Evolutionary conservation across 2,888 invertebrate genomes (phyloP).

Genomic region (Chrysodeixis includens): DNA sequence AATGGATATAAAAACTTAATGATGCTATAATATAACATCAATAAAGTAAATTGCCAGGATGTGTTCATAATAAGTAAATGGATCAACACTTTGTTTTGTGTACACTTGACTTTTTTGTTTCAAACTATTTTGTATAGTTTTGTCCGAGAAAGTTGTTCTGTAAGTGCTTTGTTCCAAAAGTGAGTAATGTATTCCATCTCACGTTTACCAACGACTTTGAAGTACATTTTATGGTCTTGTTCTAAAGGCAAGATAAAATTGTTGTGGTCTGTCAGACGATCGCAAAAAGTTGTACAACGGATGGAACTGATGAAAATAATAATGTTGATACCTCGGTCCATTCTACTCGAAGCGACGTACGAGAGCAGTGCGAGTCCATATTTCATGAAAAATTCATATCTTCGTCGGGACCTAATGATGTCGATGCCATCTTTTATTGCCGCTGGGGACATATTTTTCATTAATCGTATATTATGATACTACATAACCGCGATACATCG

Average conservation of each 20-base stretch:
- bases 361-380: conserved; percentile 77
- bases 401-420: conserved; percentile 83
- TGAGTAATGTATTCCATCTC: conserved; percentile 71
- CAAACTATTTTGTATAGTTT: conserved; percentile 36
- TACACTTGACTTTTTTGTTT: conserved; percentile 59
- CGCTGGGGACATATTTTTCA: conserved; percentile 82
- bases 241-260: conserved; percentile 75
- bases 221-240: conserved; percentile 73
- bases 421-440: conserved; percentile 85
- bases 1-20: conserved; percentile 85
- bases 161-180: conserved; percentile 57
- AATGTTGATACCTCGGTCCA: conserved; percentile 69
- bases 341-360: conserved; percentile 72
- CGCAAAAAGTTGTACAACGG: conserved; percentile 75
- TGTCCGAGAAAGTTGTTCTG: conserved; percentile 37
- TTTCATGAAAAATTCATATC: conserved; percentile 89
- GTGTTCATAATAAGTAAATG: conserved; percentile 80
- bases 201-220: conserved; percentile 67
- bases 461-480: conserved; percentile 80
- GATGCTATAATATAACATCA: conserved; percentile 84
- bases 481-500: conserved; percentile 62
- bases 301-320: conserved; percentile 78
- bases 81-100: conserved; percentile 74
- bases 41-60: conserved; percentile 88
- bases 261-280: conserved; percentile 67